Evolutionary conservation across 2,888 invertebrate species (phyloP).

Genomic region (Coelogynopora nodosa): DNA sequence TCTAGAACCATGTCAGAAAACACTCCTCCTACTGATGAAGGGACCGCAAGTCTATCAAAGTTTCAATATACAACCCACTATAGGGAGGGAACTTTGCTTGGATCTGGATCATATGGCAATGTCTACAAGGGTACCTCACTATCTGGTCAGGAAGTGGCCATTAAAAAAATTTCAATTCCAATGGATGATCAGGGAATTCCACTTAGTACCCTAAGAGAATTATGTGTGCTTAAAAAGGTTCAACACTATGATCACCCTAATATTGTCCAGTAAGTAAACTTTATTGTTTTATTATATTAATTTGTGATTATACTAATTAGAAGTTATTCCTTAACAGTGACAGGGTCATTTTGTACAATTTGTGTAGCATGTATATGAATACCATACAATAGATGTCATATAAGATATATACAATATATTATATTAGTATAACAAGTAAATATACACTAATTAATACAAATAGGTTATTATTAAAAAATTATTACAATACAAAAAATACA

Average conservation of each 20-base stretch:
- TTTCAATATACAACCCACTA: not conserved
- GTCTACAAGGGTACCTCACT: conserved; percentile 33
- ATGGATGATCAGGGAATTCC: conserved; percentile 39
- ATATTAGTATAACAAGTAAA: too few relatives aligned
- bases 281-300: too few relatives aligned
- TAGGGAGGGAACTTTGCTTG: not conserved
- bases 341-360: too few relatives aligned
- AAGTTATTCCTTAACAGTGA: too few relatives aligned
- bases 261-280: conserved; percentile 37
- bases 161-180: conserved; percentile 33
- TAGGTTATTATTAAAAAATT: too few relatives aligned
- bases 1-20: not conserved
- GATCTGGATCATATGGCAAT: conserved; percentile 34
- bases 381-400: too few relatives aligned
- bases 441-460: too few relatives aligned
- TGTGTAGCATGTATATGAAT: too few relatives aligned
- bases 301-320: too few relatives aligned
- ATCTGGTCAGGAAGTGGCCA: not conserved
- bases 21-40: not conserved
- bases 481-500: too few relatives aligned
- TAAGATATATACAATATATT: too few relatives aligned
- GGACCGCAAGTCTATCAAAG: not conserved
- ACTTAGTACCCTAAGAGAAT: conserved; percentile 41
- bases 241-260: conserved; percentile 3
- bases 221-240: conserved; percentile 40